Evolutionary conservation across 2,888 invertebrate genomes (phyloP).

Genomic region (Itoplectis maculator): DNA sequence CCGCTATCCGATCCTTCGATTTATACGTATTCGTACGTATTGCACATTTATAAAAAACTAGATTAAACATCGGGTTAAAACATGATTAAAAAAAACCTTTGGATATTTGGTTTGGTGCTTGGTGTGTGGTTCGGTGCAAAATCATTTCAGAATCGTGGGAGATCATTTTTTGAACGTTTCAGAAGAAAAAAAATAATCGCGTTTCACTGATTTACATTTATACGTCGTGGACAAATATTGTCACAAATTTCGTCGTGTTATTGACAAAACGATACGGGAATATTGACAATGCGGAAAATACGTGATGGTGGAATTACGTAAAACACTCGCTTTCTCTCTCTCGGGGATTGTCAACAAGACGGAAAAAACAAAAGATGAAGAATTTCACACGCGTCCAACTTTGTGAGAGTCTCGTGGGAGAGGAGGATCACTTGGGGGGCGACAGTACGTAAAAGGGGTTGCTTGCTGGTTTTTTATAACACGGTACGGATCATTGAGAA

Average conservation of each 20-base stretch:
- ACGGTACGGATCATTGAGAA: slow-evolving; percentile 12
- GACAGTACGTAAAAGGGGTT: slow-evolving; percentile 70
- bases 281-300: slow-evolving; percentile 7
- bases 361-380: slow-evolving; percentile 35
- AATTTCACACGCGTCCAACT: slow-evolving; percentile 77
- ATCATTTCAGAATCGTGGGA: slow-evolving; percentile 82
- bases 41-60: slow-evolving; percentile 26
- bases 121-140: slow-evolving; percentile 88
- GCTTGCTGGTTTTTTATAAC: slow-evolving; percentile 58
- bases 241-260: slow-evolving; percentile 35
- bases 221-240: neutral
- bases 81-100: slow-evolving; percentile 62
- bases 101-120: slow-evolving; percentile 78
- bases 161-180: slow-evolving; percentile 3
- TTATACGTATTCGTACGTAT: slow-evolving; percentile 60
- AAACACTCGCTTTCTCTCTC: slow-evolving; percentile 67
- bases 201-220: neutral
- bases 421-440: slow-evolving; percentile 70
- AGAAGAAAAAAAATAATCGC: slow-evolving; percentile 4
- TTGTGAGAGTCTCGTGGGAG: slow-evolving; percentile 81
- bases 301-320: slow-evolving; percentile 80
- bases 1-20: slow-evolving; percentile 67
- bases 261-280: slow-evolving; percentile 41
- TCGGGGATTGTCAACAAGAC: slow-evolving; percentile 46
- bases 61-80: slow-evolving; percentile 55